These are phyloP conservation scores for Lepidochrysops patricia DNA, from an alignment of 2,888 invertebrate species.

Conservation along the genomic window DNA sequence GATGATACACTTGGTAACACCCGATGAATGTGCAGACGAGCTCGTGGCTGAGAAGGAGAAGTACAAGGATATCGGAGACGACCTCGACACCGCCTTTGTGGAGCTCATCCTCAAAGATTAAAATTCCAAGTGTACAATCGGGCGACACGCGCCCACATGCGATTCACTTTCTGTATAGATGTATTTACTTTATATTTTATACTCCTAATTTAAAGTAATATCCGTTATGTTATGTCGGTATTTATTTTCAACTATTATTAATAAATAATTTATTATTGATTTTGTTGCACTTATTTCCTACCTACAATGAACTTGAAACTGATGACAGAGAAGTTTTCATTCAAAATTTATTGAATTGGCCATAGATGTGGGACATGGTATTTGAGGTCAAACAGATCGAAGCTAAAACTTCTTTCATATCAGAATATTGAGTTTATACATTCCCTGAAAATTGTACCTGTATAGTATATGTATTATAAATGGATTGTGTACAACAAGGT, in stretches of 20 bases:
- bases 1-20: constrained; percentile 15
- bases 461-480: no score
- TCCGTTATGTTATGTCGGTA: constrained; percentile 67
- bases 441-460: no score
- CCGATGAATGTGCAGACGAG: constrained; percentile 78
- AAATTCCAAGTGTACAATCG: constrained; percentile 21
- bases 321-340: background rate
- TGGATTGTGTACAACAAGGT: no score
- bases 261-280: constrained; percentile 63
- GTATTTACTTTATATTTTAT: constrained; percentile 65
- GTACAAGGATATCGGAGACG: constrained; percentile 99
- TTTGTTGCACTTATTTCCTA: constrained; percentile 36
- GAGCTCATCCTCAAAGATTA: constrained; percentile 87
- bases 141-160: constrained; percentile 36
- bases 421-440: background rate
- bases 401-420: background rate
- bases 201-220: constrained; percentile 66
- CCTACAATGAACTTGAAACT: background rate
- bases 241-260: constrained; percentile 66
- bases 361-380: no score
- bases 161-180: constrained; percentile 46
- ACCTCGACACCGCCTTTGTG: constrained; percentile 99
- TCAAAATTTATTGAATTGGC: no score
- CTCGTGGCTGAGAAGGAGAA: constrained; percentile 98
- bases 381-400: no score